Percentiles rank a stretch among this genome's conserved stretches.
These are phyloP conservation scores for Prionailurus viverrinus DNA, from an alignment of 2,113 vertebrate species.

Conservation along the genomic window DNA sequence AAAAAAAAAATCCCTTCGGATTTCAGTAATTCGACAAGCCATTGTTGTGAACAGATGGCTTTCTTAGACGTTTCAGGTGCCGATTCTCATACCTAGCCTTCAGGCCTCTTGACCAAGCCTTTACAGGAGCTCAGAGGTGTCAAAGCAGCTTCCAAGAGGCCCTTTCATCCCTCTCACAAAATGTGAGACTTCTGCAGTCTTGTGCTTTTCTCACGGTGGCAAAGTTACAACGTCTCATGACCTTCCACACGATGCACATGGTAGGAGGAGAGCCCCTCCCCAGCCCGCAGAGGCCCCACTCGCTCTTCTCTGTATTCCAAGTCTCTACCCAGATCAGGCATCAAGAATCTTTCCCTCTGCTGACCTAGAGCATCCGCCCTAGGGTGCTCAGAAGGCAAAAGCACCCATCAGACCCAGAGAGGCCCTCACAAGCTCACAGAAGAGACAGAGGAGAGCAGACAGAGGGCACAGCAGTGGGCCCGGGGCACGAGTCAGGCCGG, in stretches of 20 bases:
- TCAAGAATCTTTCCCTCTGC: background rate
- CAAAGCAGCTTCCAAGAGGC: background rate
- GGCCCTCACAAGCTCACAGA: background rate
- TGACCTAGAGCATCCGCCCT: background rate
- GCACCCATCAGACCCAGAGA: background rate
- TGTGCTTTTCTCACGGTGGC: background rate
- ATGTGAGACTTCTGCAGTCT: background rate
- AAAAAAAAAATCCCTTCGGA: background rate
- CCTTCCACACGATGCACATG: background rate
- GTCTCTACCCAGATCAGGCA: background rate
- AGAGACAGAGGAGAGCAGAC: background rate
- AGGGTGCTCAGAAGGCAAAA: background rate
- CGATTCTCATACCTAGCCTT: background rate
- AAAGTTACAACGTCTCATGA: background rate
- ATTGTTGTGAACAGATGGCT: background rate
- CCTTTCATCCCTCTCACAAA: background rate
- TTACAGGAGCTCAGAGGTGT: background rate
- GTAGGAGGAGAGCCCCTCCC: background rate
- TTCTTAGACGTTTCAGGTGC: background rate
- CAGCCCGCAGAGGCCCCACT: background rate
- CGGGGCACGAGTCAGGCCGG: background rate
- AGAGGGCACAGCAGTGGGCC: background rate
- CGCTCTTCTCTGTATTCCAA: background rate
- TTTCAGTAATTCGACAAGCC: background rate
- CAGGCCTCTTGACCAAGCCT: background rate